These are phyloP conservation scores for Pseudachorutes palmiensis DNA, from an alignment of 1,140 invertebrate genomes.

Conservation along the genomic window DNA sequence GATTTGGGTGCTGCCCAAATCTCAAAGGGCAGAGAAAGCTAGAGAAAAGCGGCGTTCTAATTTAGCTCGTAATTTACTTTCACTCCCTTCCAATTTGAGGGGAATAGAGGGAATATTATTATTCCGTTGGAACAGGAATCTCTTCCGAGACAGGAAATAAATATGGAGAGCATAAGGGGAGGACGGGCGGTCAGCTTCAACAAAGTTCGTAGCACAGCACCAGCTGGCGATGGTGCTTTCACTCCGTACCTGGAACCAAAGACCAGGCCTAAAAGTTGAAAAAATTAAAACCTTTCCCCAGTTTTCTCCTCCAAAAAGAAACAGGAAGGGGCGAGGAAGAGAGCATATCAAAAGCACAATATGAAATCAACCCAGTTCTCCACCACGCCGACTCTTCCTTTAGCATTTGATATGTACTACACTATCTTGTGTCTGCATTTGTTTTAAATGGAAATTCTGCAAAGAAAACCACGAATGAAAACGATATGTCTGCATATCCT, in stretches of 20 bases:
- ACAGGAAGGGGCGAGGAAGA: neutral
- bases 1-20: no score
- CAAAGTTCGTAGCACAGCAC: neutral
- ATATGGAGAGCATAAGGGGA: neutral
- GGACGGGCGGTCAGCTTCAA: constrained; percentile 9
- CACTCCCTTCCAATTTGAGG: neutral
- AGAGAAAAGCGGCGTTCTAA: no score
- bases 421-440: no score
- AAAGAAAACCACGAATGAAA: no score
- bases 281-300: neutral
- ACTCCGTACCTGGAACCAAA: constrained; percentile 10
- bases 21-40: no score
- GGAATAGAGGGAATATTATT: neutral
- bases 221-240: constrained; percentile 15
- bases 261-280: constrained; percentile 9
- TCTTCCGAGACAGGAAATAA: constrained; percentile 10
- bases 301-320: neutral
- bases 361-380: no score
- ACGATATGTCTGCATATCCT: no score
- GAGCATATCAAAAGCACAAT: no score
- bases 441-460: no score
- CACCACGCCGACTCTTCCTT: no score
- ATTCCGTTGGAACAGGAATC: neutral
- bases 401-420: no score
- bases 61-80: neutral